Evolutionary conservation across 2,888 invertebrate species (phyloP).

Genomic region (Cremastinae sp.): DNA sequence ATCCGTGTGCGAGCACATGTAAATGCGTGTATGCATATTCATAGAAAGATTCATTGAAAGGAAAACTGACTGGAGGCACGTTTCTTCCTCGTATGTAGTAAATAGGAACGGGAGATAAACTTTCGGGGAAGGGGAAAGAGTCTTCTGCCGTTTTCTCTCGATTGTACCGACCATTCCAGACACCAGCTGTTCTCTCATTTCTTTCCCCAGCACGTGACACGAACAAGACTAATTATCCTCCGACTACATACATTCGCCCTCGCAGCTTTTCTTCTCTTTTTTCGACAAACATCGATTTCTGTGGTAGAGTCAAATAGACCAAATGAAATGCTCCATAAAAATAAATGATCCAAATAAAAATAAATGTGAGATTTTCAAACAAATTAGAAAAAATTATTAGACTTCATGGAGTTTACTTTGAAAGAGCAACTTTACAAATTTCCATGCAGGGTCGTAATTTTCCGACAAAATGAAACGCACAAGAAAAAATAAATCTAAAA

Average conservation of each 20-base stretch:
- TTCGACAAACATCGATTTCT: not conserved
- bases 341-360: no score
- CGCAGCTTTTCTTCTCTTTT: constrained; percentile 23
- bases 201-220: constrained; percentile 4
- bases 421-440: no score
- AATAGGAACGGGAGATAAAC: constrained; percentile 20
- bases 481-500: no score
- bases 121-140: constrained; percentile 10
- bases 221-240: constrained; percentile 38
- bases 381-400: no score
- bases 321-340: no score
- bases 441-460: no score
- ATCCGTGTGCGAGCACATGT: not conserved
- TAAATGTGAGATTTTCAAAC: no score
- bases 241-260: constrained; percentile 24
- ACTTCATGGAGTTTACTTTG: no score
- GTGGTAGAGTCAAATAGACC: not conserved
- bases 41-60: constrained; percentile 61
- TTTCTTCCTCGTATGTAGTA: constrained; percentile 23
- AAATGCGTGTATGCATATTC: constrained; percentile 36
- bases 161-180: constrained; percentile 18
- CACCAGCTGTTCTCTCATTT: constrained; percentile 51
- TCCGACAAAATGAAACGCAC: no score
- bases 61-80: constrained; percentile 28
- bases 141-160: not conserved